Base-by-base conservation (phyloP, 2,113 vertebrate species). In the Ondatra zibethicus region DNA sequence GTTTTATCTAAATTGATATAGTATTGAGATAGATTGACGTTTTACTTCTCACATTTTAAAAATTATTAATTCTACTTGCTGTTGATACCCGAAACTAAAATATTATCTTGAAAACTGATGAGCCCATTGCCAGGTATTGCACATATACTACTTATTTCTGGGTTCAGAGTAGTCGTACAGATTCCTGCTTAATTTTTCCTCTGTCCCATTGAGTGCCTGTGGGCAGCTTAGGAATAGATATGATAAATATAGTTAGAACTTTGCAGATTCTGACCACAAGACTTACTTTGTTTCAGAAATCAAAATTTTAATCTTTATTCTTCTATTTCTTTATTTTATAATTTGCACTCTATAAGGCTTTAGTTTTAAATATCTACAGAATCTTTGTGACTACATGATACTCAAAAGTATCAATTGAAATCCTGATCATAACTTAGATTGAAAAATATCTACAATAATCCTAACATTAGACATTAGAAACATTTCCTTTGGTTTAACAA, bases 41-140 rank as follows among this genome's bases (percentile, higher is more conserved):
- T 96, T 94, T 23, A 50, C 31, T 91, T 81, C 95, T 93, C 47
- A 92, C 31, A 73, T 85, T 92, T 45, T 31, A n/a, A 91, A 96
- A 81, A 31, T 76, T 36, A 72, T 8, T 82, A 58, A 52, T 77
- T 31, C 17, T 89, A 33, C 85, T 96, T 95, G n/a, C 58, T 89
- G 36, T 88, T 89, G 45, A 21, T 70, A 84, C 5, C 61, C 76
- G 92, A 82, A 90, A 58, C 42, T 50, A 29, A 92, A 95, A 63
- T 87, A 76, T 52, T 80, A 58, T 52, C 33, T 36, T 93, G 29
- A 78, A 84, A 92, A 80, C 23, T n/a, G n/a, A 95, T 70, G 14
- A 70, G 47, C 3, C 31, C 27, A 70, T 13, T 13, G 29, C 10
- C 12, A 55, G 87, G 10, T 88, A 29, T 65, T 89, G 3, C 6